These are phyloP conservation scores for Sternotherus odoratus DNA, from an alignment of 2,797 vertebrate species.

Conservation along the genomic window DNA sequence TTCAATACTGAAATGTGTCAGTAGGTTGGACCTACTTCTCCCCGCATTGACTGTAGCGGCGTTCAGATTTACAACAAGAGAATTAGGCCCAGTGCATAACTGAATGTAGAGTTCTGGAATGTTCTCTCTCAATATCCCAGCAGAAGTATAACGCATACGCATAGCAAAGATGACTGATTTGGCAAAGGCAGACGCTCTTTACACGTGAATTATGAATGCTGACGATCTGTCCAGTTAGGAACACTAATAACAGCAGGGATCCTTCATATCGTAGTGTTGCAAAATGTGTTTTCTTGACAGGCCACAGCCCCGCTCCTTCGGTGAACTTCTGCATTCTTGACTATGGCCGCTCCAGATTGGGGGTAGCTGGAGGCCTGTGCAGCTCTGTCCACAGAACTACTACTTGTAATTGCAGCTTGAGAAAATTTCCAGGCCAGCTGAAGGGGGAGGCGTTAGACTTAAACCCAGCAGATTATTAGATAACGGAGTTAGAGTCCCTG, in stretches of 20 bases:
- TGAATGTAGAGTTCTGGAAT: background rate
- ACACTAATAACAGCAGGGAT: rapidly evolving
- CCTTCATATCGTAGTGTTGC: rapidly evolving
- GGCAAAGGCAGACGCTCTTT: rapidly evolving
- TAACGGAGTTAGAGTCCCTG: conserved; percentile 13
- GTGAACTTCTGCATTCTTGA: background rate
- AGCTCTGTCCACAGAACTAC: rapidly evolving
- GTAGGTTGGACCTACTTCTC: background rate
- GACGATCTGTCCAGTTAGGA: rapidly evolving
- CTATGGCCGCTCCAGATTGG: rapidly evolving
- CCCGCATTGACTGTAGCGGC: background rate
- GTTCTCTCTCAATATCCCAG: no score
- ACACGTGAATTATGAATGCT: background rate
- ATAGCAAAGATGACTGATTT: background rate
- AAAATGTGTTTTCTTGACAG: rapidly evolving
- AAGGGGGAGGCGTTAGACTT: background rate
- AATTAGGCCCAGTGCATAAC: rapidly evolving
- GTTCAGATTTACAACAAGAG: background rate
- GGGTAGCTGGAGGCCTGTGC: rapidly evolving
- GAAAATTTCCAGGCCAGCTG: conserved; percentile 5
- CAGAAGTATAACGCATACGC: rapidly evolving
- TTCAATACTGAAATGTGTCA: background rate
- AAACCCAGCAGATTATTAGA: conserved; percentile 3
- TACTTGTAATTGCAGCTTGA: background rate
- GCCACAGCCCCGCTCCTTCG: rapidly evolving